Evolutionary conservation across 2,888 invertebrate genomes (phyloP).

Genomic region (Platycheirus albimanus): DNA sequence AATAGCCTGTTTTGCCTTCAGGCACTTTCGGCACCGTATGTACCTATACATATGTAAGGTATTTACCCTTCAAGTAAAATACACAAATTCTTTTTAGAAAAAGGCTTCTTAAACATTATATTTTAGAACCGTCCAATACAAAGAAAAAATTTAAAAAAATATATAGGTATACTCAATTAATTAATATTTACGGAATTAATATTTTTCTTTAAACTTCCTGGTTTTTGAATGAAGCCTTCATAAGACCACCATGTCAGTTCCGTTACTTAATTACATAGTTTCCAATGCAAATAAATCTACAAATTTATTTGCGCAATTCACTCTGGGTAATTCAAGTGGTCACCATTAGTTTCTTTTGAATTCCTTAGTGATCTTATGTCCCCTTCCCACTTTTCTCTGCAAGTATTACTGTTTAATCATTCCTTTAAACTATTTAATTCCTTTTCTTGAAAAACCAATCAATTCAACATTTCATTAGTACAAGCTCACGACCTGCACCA

Average conservation of each 20-base stretch:
- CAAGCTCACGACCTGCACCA: slow-evolving; percentile 23
- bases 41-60: too few relatives aligned
- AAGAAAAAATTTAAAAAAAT: background rate
- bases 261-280: background rate
- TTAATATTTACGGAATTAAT: background rate
- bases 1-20: too few relatives aligned
- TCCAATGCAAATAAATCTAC: slow-evolving; percentile 24
- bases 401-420: slow-evolving; percentile 38
- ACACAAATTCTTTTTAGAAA: too few relatives aligned
- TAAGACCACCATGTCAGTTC: background rate
- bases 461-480: slow-evolving; percentile 62
- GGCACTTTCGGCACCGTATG: too few relatives aligned
- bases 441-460: slow-evolving; percentile 50
- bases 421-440: slow-evolving; percentile 52
- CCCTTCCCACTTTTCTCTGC: background rate
- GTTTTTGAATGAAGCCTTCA: background rate
- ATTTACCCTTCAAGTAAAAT: too few relatives aligned
- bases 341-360: slow-evolving; percentile 23
- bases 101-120: too few relatives aligned
- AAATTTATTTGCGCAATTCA: slow-evolving; percentile 6
- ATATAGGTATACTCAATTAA: background rate
- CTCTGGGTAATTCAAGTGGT: slow-evolving; percentile 16
- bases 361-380: background rate
- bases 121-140: background rate
- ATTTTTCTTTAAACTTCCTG: slow-evolving; percentile 8